phyloP scores from a whole-genome alignment of 1,140 invertebrate genomes.

The Anoplolepis gracilipes region DNA sequence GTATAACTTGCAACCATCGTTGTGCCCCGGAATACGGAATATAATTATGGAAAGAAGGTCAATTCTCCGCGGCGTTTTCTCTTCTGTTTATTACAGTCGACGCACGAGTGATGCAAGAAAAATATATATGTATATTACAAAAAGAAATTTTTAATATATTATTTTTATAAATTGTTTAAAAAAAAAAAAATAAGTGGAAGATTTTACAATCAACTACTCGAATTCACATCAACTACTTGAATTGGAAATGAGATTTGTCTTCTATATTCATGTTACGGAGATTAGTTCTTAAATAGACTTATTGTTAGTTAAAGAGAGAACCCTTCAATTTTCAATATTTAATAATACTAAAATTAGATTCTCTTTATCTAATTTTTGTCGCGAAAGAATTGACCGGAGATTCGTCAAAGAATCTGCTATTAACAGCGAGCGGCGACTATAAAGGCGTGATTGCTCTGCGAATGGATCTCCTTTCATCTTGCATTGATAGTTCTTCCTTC shows the following conservation, averaged over 20 bases:
- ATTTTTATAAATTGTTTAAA: neutral
- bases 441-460: neutral
- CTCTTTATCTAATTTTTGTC: neutral
- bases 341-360: neutral
- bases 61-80: neutral
- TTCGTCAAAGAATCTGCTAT: neutral
- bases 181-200: neutral
- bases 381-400: neutral
- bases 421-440: neutral
- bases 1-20: neutral
- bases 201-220: neutral
- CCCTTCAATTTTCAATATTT: neutral
- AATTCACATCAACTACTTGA: neutral
- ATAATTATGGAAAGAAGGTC: neutral
- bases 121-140: neutral
- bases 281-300: no score
- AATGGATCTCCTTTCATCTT: slow-evolving; percentile 21
- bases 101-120: no score
- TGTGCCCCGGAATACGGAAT: neutral
- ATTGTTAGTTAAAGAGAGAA: no score
- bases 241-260: neutral
- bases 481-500: slow-evolving; percentile 28
- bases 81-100: neutral
- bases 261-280: neutral
- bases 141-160: slow-evolving; percentile 16